Evolutionary conservation across 92 coral and sea anemone genomes (phyloP).

Genomic region (Umimayanthus kanabou): DNA sequence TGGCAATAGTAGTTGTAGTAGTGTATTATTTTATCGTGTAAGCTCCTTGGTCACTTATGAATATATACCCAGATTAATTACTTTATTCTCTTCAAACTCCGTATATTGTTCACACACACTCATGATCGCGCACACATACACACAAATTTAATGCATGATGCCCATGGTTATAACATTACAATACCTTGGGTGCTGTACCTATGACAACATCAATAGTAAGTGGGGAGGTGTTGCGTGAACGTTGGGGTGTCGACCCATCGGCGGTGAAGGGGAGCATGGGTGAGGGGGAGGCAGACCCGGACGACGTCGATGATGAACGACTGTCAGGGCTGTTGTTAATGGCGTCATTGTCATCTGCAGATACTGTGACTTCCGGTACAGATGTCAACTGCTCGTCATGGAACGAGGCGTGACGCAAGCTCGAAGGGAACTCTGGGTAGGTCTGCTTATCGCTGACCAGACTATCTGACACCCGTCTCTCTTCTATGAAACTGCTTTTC

Average conservation of each 20-base stretch:
- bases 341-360: slow-evolving; percentile 52
- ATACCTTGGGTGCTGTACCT: slow-evolving; percentile 54
- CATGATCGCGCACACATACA: too few species aligned
- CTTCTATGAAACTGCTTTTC: not conserved
- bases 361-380: slow-evolving; percentile 69
- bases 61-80: too few species aligned
- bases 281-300: slow-evolving; percentile 42
- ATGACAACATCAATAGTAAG: slow-evolving; percentile 62
- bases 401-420: slow-evolving; percentile 67
- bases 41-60: too few species aligned
- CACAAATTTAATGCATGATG: too few species aligned
- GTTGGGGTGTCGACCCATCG: slow-evolving; percentile 50
- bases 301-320: slow-evolving; percentile 47
- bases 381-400: slow-evolving; percentile 68
- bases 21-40: too few species aligned
- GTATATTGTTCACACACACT: too few species aligned
- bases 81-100: too few species aligned
- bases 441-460: slow-evolving; percentile 42
- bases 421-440: slow-evolving; percentile 48
- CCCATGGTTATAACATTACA: too few species aligned
- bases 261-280: slow-evolving; percentile 50
- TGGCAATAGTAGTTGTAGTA: too few species aligned
- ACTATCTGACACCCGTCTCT: slow-evolving; percentile 69
- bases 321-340: slow-evolving; percentile 42
- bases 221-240: slow-evolving; percentile 77